A percentile compares a stretch with the other conserved stretches of the same genome.
phyloP scores from a whole-genome alignment of 2,888 invertebrate genomes.

The Patella ulyssiponensis region DNA sequence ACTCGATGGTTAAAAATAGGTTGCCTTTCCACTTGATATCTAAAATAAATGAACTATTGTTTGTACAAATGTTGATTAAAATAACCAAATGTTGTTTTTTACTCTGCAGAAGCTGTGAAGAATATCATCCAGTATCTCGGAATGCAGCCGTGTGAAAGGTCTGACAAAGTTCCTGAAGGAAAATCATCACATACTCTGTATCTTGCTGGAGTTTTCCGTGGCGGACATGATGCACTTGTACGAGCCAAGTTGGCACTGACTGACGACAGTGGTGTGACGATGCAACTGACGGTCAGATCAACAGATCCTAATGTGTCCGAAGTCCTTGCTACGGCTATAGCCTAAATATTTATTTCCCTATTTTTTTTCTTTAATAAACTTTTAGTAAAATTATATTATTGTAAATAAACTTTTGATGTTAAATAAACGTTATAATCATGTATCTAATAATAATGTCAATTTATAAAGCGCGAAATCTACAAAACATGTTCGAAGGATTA shows the following conservation, averaged over 20 bases:
- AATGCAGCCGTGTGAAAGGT: conserved; percentile 86
- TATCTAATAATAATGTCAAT: too few species aligned
- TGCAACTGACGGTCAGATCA: conserved; percentile 92
- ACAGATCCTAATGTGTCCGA: conserved; percentile 89
- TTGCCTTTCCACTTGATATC: too few species aligned
- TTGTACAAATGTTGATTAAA: too few species aligned
- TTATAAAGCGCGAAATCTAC: too few species aligned
- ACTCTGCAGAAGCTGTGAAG: conserved; percentile 81
- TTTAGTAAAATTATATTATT: neutral
- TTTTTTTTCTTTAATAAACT: neutral
- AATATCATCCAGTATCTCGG: conserved; percentile 88
- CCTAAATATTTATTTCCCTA: conserved; percentile 46
- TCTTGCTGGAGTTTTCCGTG: conserved; percentile 90
- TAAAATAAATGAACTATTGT: too few species aligned
- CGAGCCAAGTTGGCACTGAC: conserved; percentile 87
- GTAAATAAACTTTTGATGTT: too few species aligned
- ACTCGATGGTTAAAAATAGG: too few species aligned
- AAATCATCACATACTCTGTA: conserved; percentile 85
- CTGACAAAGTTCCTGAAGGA: conserved; percentile 87
- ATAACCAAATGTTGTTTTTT: neutral
- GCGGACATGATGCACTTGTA: conserved; percentile 90
- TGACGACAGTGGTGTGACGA: conserved; percentile 82
- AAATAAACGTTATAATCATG: too few species aligned
- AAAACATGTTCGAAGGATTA: too few species aligned
- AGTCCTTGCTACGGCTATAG: conserved; percentile 77